Percentiles rank a stretch among this genome's conserved stretches.
Evolutionary conservation across 2,797 vertebrate species (phyloP).

Genomic region (Euthynnus affinis): DNA sequence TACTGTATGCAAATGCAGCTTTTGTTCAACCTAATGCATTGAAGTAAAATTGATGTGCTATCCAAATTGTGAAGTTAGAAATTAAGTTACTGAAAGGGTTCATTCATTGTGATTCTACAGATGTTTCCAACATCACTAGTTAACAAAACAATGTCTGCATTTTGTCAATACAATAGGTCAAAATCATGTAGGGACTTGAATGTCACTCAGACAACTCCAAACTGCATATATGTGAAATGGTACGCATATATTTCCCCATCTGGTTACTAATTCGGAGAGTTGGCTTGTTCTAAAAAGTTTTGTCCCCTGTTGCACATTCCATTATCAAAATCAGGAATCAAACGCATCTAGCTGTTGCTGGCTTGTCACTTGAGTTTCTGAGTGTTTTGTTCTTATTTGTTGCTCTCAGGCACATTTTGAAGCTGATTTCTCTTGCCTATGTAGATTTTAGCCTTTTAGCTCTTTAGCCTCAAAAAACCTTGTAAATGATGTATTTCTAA

Average conservation of each 20-base stretch:
- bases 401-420: slow-evolving; percentile 81
- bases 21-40: slow-evolving; percentile 65
- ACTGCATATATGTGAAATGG: slow-evolving; percentile 53
- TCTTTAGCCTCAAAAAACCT: slow-evolving; percentile 84
- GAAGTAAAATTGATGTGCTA: slow-evolving; percentile 52
- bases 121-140: not conserved
- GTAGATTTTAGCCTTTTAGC: slow-evolving; percentile 81
- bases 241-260: slow-evolving; percentile 57
- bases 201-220: slow-evolving; percentile 39
- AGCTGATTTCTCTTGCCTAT: slow-evolving; percentile 74
- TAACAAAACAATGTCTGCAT: slow-evolving; percentile 33
- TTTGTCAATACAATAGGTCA: slow-evolving; percentile 46
- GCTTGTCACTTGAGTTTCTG: slow-evolving; percentile 70
- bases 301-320: slow-evolving; percentile 75
- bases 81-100: slow-evolving; percentile 27
- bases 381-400: slow-evolving; percentile 50
- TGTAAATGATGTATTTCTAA: slow-evolving; percentile 84
- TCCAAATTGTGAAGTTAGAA: slow-evolving; percentile 36
- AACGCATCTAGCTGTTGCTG: slow-evolving; percentile 60
- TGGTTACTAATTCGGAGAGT: slow-evolving; percentile 39
- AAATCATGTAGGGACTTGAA: slow-evolving; percentile 41
- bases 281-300: slow-evolving; percentile 33
- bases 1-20: slow-evolving; percentile 71
- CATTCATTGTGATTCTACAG: slow-evolving; percentile 22
- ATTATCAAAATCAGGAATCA: slow-evolving; percentile 66